These are phyloP conservation scores for Clarias laeviceps DNA, from an alignment of 2,797 vertebrate species.

Conservation along the genomic window DNA sequence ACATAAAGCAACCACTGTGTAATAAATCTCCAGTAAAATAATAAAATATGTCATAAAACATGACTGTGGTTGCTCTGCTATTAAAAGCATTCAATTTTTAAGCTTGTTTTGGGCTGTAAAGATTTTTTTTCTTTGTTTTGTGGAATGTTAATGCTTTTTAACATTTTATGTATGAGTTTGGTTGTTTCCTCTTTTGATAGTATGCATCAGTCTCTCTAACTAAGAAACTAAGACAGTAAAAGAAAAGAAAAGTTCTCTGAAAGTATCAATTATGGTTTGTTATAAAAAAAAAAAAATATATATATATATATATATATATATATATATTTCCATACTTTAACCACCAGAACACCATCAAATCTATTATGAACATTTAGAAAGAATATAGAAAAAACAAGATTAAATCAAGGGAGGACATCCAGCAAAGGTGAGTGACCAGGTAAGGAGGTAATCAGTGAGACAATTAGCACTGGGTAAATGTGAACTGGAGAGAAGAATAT, in stretches of 20 bases:
- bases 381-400: not conserved
- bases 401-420: not conserved
- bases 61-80: not conserved
- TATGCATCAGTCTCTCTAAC: not conserved
- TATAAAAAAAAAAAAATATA: not conserved
- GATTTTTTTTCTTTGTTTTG: not conserved
- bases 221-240: not conserved
- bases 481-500: not conserved
- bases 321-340: not conserved
- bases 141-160: not conserved
- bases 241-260: too few relatives aligned
- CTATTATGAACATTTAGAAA: not conserved
- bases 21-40: not conserved
- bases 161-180: not conserved
- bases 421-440: not conserved
- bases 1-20: not conserved
- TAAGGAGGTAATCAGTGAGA: not conserved
- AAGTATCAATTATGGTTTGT: too few relatives aligned
- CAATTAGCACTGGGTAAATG: not conserved
- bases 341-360: not conserved
- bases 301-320: too few relatives aligned
- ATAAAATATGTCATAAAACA: not conserved
- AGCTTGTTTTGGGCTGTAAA: not conserved
- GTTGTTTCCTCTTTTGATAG: not conserved
- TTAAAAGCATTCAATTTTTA: not conserved